Evolutionary conservation across 2,113 vertebrate genomes (phyloP).

Genomic region (Petromus typicus): DNA sequence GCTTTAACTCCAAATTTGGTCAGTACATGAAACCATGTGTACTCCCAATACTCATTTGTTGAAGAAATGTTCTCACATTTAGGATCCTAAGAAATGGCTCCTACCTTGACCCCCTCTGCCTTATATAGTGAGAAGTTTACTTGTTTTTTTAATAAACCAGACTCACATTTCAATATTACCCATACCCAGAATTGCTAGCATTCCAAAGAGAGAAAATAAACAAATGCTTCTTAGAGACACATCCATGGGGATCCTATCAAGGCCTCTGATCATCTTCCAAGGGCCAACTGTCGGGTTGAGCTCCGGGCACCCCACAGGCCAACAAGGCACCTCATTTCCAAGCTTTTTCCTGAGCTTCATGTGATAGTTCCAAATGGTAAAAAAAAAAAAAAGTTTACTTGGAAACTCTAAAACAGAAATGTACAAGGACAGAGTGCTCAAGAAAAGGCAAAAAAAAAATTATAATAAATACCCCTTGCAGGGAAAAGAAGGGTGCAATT

Average conservation of each 20-base stretch:
- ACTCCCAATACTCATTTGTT: rapidly evolving
- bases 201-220: conserved; percentile 13
- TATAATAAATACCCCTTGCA: not conserved
- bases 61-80: not conserved
- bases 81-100: not conserved
- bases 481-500: not conserved
- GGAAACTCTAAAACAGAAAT: conserved; percentile 61
- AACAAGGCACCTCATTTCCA: not conserved
- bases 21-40: not conserved
- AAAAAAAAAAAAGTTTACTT: not conserved
- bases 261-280: not conserved
- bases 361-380: not conserved
- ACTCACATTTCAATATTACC: not conserved
- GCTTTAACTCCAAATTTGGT: not conserved
- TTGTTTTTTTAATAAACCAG: not conserved
- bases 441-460: conserved; percentile 33
- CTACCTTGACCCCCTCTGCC: not conserved
- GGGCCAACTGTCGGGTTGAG: rapidly evolving
- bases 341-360: not conserved
- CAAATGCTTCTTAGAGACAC: not conserved
- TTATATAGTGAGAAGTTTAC: not conserved
- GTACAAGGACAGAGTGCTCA: not conserved
- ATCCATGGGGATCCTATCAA: not conserved
- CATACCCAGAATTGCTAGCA: not conserved
- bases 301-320: not conserved